Percentiles rank a stretch among this genome's conserved stretches.
phyloP scores from a whole-genome alignment of 1,140 invertebrate species.

The Anoplolepis gracilipes region DNA sequence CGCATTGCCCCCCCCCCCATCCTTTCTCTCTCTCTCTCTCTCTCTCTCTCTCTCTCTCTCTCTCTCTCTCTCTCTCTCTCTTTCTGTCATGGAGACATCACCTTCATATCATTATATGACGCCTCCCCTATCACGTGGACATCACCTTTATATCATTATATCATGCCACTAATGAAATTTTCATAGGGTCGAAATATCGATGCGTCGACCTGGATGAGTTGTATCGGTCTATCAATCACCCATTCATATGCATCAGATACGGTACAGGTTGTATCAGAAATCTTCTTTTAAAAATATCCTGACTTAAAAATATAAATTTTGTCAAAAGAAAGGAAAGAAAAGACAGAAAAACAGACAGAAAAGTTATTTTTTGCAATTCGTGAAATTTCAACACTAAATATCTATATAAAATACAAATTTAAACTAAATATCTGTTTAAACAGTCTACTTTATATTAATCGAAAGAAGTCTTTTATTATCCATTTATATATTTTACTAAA shows the following conservation, averaged over 20 bases:
- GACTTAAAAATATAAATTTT: not conserved
- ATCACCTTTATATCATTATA: conserved; percentile 82
- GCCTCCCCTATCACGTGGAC: conserved; percentile 53
- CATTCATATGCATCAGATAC: conserved; percentile 45
- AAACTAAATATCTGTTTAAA: not conserved
- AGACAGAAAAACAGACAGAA: too few species aligned
- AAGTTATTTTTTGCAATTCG: not conserved
- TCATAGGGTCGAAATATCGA: conserved; percentile 82
- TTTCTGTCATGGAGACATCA: conserved; percentile 60
- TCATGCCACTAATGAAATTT: conserved; percentile 82
- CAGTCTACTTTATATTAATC: not conserved
- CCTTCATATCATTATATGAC: conserved; percentile 82
- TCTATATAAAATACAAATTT: not conserved
- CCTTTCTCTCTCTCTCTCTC: not conserved
- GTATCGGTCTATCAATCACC: conserved; percentile 80
- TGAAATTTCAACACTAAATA: not conserved
- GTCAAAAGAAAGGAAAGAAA: not conserved
- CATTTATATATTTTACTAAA: not conserved
- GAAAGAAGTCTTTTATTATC: not conserved
- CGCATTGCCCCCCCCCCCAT: too few species aligned
- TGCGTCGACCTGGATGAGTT: conserved; percentile 65
- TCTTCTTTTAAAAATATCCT: not conserved
- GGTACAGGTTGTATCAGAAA: conserved; percentile 58
- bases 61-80: conserved; percentile 15
- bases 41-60: conserved; percentile 3